phyloP scores from a whole-genome alignment of 2,113 vertebrate genomes.

The Caretta caretta region DNA sequence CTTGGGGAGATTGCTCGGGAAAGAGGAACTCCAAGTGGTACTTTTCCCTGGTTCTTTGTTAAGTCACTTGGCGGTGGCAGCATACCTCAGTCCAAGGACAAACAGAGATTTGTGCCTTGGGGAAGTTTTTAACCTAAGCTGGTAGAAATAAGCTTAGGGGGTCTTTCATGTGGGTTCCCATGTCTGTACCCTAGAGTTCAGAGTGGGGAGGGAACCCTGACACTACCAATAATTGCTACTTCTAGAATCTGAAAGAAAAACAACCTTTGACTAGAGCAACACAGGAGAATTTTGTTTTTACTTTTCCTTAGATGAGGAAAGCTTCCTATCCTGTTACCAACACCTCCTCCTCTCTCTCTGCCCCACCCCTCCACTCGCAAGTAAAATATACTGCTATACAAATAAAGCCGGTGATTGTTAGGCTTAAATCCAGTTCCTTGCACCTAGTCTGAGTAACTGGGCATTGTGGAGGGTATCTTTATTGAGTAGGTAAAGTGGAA shows the following conservation, averaged over 20 bases:
- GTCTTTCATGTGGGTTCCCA: too few relatives aligned
- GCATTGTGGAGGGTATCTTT: conserved; percentile 2
- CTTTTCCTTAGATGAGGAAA: conserved; percentile 54
- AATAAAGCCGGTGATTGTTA: background rate
- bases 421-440: background rate
- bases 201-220: background rate
- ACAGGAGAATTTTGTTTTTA: conserved; percentile 59
- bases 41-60: too few relatives aligned
- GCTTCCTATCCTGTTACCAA: conserved; percentile 54
- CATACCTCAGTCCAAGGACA: too few relatives aligned
- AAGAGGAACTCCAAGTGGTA: too few relatives aligned
- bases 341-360: background rate
- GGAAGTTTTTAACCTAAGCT: too few relatives aligned
- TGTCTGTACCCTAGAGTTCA: too few relatives aligned
- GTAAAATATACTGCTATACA: background rate
- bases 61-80: too few relatives aligned
- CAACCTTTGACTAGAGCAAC: conserved; percentile 53
- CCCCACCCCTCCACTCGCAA: background rate
- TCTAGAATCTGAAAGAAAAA: conserved; percentile 71
- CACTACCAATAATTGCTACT: conserved; percentile 70
- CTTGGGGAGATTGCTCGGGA: too few relatives aligned
- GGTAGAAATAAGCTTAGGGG: too few relatives aligned
- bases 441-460: background rate
- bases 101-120: too few relatives aligned
- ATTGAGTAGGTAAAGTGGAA: too few relatives aligned